phyloP scores from a whole-genome alignment of 2,888 invertebrate species.

The Dysmachus trigonus region DNA sequence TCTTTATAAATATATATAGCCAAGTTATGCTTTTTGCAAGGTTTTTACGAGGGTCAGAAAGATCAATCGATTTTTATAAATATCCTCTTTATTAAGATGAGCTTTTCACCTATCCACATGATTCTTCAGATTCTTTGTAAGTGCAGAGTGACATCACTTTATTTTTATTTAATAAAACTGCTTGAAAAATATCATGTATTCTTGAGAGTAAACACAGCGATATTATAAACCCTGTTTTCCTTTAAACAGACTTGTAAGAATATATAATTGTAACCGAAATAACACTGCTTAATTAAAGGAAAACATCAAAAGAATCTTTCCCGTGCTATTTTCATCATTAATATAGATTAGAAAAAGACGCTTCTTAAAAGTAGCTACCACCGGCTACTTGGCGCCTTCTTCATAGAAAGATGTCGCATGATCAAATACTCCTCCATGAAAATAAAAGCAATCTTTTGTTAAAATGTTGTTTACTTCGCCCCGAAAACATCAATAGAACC shows the following conservation, averaged over 20 bases:
- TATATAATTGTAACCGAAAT: background rate
- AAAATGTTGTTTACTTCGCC: background rate
- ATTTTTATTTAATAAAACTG: background rate
- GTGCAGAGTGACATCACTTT: background rate
- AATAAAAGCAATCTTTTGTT: background rate
- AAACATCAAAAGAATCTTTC: background rate
- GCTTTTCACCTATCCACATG: background rate
- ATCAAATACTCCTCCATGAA: background rate
- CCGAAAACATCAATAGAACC: background rate
- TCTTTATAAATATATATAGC: too few species aligned
- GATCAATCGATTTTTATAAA: too few species aligned
- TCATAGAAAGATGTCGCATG: background rate
- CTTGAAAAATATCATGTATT: background rate
- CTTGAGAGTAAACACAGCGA: background rate
- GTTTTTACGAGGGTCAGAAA: background rate
- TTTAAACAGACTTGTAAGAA: background rate
- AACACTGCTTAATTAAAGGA: background rate
- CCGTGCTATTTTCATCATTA: background rate
- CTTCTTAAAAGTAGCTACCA: background rate
- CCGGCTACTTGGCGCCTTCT: background rate
- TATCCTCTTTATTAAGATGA: too few species aligned
- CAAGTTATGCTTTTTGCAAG: background rate
- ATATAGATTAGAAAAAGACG: background rate
- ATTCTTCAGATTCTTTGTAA: background rate
- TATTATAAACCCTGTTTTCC: background rate